Evolutionary conservation across 2,113 vertebrate genomes (phyloP).

Genomic region (Seriola quinqueradiata): DNA sequence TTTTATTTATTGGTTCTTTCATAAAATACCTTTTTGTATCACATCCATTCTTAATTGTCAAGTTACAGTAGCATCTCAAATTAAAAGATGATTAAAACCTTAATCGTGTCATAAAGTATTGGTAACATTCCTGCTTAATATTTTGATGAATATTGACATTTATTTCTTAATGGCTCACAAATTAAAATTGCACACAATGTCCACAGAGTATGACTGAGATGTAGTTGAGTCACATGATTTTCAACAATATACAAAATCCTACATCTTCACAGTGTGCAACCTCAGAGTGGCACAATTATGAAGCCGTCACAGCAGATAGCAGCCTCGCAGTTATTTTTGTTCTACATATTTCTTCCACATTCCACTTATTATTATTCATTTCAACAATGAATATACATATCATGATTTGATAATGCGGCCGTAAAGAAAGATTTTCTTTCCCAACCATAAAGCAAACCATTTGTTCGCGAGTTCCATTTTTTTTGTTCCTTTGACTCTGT

Average conservation of each 20-base stretch:
- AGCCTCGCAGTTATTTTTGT: slow-evolving; percentile 43
- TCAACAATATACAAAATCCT: slow-evolving; percentile 37
- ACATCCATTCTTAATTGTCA: slow-evolving; percentile 41
- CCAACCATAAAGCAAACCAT: slow-evolving; percentile 71
- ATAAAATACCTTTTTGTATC: slow-evolving; percentile 60
- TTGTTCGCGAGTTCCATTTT: slow-evolving; percentile 72
- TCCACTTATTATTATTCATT: slow-evolving; percentile 70
- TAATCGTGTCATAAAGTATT: slow-evolving; percentile 39
- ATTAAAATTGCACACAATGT: slow-evolving; percentile 9
- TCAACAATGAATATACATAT: slow-evolving; percentile 75
- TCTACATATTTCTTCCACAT: slow-evolving; percentile 61
- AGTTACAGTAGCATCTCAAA: slow-evolving; percentile 23
- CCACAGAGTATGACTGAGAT: slow-evolving; percentile 6
- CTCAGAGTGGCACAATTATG: slow-evolving; percentile 38
- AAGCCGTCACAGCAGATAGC: slow-evolving; percentile 49
- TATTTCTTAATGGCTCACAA: neutral
- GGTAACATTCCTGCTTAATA: slow-evolving; percentile 7
- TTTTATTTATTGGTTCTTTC: slow-evolving; percentile 66
- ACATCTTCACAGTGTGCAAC: slow-evolving; percentile 29
- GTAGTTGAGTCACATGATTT: slow-evolving; percentile 19
- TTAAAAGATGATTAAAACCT: slow-evolving; percentile 26
- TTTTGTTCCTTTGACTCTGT: slow-evolving; percentile 77
- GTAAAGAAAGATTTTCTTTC: slow-evolving; percentile 71
- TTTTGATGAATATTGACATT: slow-evolving; percentile 14
- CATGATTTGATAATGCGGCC: slow-evolving; percentile 78